Percentiles rank a stretch among this genome's conserved stretches.
These are phyloP conservation scores for Pachliopta kotzebuea DNA, from an alignment of 2,888 invertebrate genomes.

Conservation along the genomic window DNA sequence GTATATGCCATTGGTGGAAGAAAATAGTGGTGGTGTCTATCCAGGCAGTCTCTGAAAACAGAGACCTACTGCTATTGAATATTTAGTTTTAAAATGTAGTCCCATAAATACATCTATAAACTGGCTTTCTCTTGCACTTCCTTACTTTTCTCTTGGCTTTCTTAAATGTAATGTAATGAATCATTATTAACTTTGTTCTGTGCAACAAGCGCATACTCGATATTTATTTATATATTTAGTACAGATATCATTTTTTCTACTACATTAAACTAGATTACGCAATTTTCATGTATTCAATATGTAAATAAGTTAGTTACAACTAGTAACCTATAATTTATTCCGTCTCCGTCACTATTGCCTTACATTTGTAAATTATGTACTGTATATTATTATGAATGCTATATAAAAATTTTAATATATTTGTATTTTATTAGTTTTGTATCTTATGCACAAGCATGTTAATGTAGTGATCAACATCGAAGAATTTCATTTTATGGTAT, in stretches of 20 bases:
- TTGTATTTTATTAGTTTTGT: constrained; percentile 24
- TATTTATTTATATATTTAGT: too few species aligned
- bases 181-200: too few species aligned
- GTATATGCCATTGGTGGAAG: too few species aligned
- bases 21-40: too few species aligned
- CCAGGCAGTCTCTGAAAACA: too few species aligned
- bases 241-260: neutral
- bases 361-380: constrained; percentile 26
- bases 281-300: neutral
- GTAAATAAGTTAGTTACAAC: neutral
- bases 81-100: too few species aligned
- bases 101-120: too few species aligned
- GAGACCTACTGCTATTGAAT: too few species aligned
- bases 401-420: constrained; percentile 13
- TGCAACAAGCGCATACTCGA: too few species aligned
- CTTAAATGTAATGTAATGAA: too few species aligned
- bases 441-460: constrained; percentile 17
- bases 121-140: too few species aligned
- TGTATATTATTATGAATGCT: constrained; percentile 17
- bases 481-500: neutral
- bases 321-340: constrained; percentile 7
- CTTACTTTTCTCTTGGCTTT: too few species aligned
- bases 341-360: constrained; percentile 28
- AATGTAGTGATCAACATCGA: neutral
- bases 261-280: neutral